These are phyloP conservation scores for Coracopsis vasa DNA, from an alignment of 2,113 vertebrate genomes.

Conservation along the genomic window DNA sequence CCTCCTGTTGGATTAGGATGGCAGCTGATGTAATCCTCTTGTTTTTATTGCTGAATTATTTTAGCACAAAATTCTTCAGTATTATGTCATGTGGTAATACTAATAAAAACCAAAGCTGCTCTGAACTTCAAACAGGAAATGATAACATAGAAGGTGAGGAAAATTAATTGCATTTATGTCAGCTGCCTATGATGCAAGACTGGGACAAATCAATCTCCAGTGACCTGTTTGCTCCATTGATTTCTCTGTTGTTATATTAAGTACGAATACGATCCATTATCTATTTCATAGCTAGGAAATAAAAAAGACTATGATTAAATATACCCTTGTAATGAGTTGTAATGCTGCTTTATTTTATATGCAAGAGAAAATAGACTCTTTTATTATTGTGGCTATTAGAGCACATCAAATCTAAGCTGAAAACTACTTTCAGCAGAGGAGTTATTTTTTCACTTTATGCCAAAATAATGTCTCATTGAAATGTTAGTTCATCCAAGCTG, in stretches of 20 bases:
- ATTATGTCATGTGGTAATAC: background rate
- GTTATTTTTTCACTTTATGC: background rate
- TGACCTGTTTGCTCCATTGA: background rate
- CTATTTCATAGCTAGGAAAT: background rate
- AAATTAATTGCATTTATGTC: background rate
- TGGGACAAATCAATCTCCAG: background rate
- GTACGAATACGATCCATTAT: background rate
- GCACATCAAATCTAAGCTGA: background rate
- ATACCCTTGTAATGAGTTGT: background rate
- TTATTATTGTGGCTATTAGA: background rate
- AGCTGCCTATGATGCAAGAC: background rate
- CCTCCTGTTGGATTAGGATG: background rate
- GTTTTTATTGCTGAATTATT: background rate
- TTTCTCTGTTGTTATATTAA: background rate
- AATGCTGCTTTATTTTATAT: background rate
- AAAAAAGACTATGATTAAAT: background rate
- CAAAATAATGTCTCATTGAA: background rate
- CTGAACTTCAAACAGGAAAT: background rate
- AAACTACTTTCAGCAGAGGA: background rate
- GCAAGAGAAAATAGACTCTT: background rate
- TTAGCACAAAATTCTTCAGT: background rate
- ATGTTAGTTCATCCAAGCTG: background rate
- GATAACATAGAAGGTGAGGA: background rate
- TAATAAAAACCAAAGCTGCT: background rate
- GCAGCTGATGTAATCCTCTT: background rate